phyloP scores from a whole-genome alignment of 1,140 invertebrate species.

The Nautilus pompilius region DNA sequence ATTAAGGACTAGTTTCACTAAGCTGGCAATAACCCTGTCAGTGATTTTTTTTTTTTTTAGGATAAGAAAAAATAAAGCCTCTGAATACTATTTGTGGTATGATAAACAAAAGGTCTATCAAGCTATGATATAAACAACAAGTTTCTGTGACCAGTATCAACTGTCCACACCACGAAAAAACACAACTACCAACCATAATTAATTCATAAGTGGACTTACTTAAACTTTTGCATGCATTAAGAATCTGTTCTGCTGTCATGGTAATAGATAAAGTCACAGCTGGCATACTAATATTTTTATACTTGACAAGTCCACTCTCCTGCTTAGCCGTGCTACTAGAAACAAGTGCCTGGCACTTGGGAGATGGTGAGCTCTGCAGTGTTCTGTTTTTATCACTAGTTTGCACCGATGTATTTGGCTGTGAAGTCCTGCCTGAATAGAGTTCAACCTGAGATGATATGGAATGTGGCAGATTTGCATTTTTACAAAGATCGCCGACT shows the following conservation, averaged over 20 bases:
- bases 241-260: conserved; percentile 54
- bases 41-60: too few species aligned
- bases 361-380: not conserved
- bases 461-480: conserved; percentile 4
- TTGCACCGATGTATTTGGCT: not conserved
- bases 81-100: too few species aligned
- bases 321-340: not conserved
- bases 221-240: conserved; percentile 53
- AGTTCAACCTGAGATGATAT: conserved; percentile 2
- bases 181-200: too few species aligned
- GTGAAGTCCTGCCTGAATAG: not conserved
- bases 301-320: not conserved
- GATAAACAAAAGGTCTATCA: too few species aligned
- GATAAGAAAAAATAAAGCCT: too few species aligned
- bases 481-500: too few species aligned
- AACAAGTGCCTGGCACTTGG: not conserved
- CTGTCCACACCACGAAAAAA: too few species aligned
- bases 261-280: conserved; percentile 39
- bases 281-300: not conserved
- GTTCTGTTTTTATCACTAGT: not conserved
- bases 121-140: too few species aligned
- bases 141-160: too few species aligned
- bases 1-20: too few species aligned
- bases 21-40: too few species aligned
- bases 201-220: too few species aligned